Evolutionary conservation across 53 echinoderm and acorn worm species (phyloP).

Genomic region (Antedon mediterranea): DNA sequence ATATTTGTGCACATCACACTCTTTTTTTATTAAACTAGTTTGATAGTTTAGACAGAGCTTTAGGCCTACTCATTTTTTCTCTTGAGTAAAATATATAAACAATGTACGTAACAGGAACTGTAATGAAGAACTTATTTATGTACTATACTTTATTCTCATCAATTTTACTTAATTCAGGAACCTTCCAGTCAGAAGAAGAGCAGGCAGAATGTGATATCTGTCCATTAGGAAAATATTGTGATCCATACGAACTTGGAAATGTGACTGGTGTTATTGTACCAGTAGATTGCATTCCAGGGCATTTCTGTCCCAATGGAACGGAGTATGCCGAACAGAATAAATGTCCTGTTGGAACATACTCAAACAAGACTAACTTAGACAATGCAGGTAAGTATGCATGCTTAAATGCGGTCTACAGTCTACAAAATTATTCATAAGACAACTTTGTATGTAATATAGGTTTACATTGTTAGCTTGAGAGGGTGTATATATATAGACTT

Average conservation of each 20-base stretch:
- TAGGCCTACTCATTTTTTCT: no score
- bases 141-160: background rate
- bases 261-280: slow-evolving; percentile 85
- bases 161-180: slow-evolving; percentile 24
- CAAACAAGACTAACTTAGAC: slow-evolving; percentile 67
- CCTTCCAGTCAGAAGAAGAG: slow-evolving; percentile 57
- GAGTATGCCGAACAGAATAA: slow-evolving; percentile 88
- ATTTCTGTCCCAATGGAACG: slow-evolving; percentile 87
- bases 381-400: slow-evolving; percentile 34
- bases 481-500: no score
- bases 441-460: no score
- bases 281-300: slow-evolving; percentile 76
- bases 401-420: no score
- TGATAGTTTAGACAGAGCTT: no score
- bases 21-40: no score
- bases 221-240: slow-evolving; percentile 78
- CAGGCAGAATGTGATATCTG: slow-evolving; percentile 66
- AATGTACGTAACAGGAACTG: no score
- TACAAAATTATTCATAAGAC: no score
- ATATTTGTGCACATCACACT: no score
- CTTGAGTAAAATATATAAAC: no score
- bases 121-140: no score
- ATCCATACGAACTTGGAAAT: slow-evolving; percentile 80
- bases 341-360: slow-evolving; percentile 75
- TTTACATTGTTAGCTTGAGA: no score